A percentile compares a stretch with the other conserved stretches of the same genome.
These are phyloP conservation scores for Oncorhynchus kisutch DNA, from an alignment of 2,113 vertebrate genomes.

Conservation along the genomic window DNA sequence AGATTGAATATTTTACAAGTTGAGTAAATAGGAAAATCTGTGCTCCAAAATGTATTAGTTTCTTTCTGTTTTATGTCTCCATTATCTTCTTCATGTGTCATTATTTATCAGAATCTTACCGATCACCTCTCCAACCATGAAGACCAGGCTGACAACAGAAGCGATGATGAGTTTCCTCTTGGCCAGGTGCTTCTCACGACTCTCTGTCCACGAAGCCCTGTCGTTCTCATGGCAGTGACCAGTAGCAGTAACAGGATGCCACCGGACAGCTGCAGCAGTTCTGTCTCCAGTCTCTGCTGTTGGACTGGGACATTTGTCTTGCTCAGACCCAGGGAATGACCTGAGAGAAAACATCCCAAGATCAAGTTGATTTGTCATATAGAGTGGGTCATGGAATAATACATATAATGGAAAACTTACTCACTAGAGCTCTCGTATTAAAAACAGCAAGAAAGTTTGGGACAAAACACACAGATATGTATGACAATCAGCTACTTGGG, in stretches of 20 bases:
- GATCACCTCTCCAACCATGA: conserved; percentile 92
- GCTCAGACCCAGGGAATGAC: conserved; percentile 19
- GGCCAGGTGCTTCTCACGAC: conserved; percentile 72
- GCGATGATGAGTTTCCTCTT: conserved; percentile 86
- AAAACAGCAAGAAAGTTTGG: too few species aligned
- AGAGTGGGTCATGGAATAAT: too few species aligned
- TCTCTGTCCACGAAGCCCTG: conserved; percentile 30
- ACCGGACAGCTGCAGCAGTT: neutral
- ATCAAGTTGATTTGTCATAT: too few species aligned
- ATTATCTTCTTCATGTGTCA: too few species aligned
- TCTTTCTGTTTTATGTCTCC: neutral
- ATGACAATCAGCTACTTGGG: too few species aligned
- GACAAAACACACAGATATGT: too few species aligned
- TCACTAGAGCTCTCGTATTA: too few species aligned
- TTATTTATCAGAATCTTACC: conserved; percentile 61
- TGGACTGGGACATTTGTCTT: conserved; percentile 17
- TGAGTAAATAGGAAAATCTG: too few species aligned
- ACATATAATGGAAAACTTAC: too few species aligned
- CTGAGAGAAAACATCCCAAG: conserved; percentile 13
- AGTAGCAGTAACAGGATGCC: neutral
- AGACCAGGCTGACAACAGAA: conserved; percentile 85
- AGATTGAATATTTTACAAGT: too few species aligned
- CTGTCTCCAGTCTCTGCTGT: conserved; percentile 25
- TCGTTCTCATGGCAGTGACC: conserved; percentile 32
- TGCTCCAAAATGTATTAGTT: too few species aligned